A percentile compares a stretch with the other conserved stretches of the same genome.
Evolutionary conservation across 2,113 vertebrate species (phyloP).

Genomic region (Ifrita kowaldi): DNA sequence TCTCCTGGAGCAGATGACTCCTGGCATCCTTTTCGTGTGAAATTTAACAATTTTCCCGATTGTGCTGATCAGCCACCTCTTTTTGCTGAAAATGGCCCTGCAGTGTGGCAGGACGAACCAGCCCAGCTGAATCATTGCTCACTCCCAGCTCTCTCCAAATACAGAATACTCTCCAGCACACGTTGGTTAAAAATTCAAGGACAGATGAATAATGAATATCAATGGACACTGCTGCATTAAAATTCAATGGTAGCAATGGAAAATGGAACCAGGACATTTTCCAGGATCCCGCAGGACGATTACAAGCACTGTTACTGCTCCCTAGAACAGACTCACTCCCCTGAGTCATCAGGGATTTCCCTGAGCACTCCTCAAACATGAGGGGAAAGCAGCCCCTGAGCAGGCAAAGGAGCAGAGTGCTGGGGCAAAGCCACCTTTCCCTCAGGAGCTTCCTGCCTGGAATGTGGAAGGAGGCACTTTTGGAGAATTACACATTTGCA

Average conservation of each 20-base stretch:
- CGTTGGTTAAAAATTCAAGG: constrained; percentile 35
- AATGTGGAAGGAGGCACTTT: background rate
- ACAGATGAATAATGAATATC: constrained; percentile 39
- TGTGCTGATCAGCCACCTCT: background rate
- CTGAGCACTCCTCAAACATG: background rate
- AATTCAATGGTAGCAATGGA: background rate
- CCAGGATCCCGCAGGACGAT: background rate
- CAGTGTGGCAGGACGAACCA: background rate
- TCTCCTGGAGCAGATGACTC: background rate
- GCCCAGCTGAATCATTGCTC: background rate
- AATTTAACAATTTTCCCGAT: background rate
- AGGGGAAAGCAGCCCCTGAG: background rate
- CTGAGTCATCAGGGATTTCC: background rate
- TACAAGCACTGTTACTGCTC: background rate
- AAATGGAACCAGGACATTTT: background rate
- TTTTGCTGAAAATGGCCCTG: background rate
- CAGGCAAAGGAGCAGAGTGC: background rate
- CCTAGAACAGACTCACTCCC: background rate
- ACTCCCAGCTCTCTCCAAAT: background rate
- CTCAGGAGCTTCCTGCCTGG: background rate
- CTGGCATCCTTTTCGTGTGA: background rate
- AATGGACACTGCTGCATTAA: constrained; percentile 3
- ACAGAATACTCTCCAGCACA: background rate
- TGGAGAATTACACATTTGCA: background rate
- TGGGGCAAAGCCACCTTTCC: background rate